phyloP scores from a whole-genome alignment of 1,140 invertebrate genomes.

The Triops cancriformis region DNA sequence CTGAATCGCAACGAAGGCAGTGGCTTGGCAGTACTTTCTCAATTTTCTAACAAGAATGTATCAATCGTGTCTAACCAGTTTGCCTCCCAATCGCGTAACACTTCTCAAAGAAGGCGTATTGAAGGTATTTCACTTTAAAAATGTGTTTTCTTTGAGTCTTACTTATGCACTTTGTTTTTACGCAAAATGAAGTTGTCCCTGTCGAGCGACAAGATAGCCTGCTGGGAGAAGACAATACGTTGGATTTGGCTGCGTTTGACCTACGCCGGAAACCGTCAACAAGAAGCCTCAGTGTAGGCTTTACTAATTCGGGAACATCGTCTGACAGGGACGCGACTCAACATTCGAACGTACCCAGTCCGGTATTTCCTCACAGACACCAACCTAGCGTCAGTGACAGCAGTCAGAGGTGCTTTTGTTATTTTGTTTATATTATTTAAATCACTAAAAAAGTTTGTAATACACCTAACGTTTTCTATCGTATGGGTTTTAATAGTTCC shows the following conservation, averaged over 20 bases:
- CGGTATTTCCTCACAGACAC: not conserved
- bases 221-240: not conserved
- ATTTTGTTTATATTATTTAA: not conserved
- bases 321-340: not conserved
- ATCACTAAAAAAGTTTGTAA: not conserved
- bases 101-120: not conserved
- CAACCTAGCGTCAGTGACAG: not conserved
- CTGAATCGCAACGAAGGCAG: constrained; percentile 21
- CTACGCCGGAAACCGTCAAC: not conserved
- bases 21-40: constrained; percentile 22
- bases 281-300: not conserved
- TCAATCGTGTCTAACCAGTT: constrained; percentile 17
- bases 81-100: not conserved
- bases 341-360: not conserved
- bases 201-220: not conserved
- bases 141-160: not conserved
- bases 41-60: constrained; percentile 22
- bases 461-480: not conserved
- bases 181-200: not conserved
- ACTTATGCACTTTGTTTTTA: too few species aligned
- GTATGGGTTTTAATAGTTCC: not conserved
- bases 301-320: not conserved
- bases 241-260: not conserved
- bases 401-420: not conserved
- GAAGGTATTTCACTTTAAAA: not conserved